Evolutionary conservation across 2,888 invertebrate genomes (phyloP).

Genomic region (Ormyrus nitidulus): DNA sequence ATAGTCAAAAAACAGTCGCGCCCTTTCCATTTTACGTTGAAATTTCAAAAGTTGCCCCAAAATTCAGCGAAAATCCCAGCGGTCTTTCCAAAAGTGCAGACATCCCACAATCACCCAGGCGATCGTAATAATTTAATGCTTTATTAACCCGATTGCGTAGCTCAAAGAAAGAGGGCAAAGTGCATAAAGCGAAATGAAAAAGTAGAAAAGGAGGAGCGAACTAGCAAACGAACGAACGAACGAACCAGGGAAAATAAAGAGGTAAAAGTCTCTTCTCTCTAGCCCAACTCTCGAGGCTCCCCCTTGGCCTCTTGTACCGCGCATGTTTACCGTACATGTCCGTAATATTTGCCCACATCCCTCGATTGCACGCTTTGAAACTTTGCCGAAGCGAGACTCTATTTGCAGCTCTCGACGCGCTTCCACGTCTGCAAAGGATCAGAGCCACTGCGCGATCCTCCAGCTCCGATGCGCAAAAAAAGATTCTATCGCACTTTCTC

Average conservation of each 20-base stretch:
- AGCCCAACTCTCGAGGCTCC: not conserved
- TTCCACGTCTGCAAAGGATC: not conserved
- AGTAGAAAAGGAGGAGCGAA: not conserved
- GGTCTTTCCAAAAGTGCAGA: too few species aligned
- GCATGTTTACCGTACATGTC: slow-evolving; percentile 54
- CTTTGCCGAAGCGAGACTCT: not conserved
- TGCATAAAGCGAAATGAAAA: slow-evolving; percentile 20
- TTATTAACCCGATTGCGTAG: slow-evolving; percentile 4
- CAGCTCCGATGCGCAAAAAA: not conserved
- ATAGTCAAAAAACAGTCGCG: too few species aligned
- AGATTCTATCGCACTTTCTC: not conserved
- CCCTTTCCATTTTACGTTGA: too few species aligned
- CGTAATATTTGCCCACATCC: slow-evolving; percentile 58
- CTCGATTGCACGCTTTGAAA: slow-evolving; percentile 40
- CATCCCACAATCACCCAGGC: too few species aligned
- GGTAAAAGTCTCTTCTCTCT: not conserved
- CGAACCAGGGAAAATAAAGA: not conserved
- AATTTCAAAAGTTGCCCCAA: too few species aligned
- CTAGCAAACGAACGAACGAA: not conserved
- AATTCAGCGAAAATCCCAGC: too few species aligned
- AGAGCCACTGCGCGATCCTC: not conserved
- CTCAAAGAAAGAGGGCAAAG: not conserved
- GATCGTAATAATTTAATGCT: not conserved
- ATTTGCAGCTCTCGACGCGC: not conserved
- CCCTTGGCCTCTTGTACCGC: not conserved